Evolutionary conservation across 2,888 invertebrate species (phyloP), one percentile per base, ranked within the genome.

Genomic region (Orgyia antiqua): DNA sequence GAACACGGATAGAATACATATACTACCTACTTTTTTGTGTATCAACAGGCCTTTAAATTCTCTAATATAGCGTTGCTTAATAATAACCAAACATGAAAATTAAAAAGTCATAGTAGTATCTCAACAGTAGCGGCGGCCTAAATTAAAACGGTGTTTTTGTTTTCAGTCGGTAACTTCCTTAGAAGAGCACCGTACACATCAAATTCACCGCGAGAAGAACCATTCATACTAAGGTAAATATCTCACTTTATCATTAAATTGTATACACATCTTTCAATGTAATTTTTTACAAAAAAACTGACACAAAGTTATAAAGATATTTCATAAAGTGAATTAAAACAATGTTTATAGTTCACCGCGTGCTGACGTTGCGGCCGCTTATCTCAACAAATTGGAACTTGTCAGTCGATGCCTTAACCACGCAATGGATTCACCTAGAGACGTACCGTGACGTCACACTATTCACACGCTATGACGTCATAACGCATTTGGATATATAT

Each of bases 371-470:
- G 71, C 71, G 6, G 39, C 65, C 2, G 68, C 70, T 0, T 77
- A 72, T 57, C 59, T 73, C 5, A 54, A 51, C 59, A 73, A 72
- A 47, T 48, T 82, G 40, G 73, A 78, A 32, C 54, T 69, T 4
- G 76, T 74, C 13, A 57, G 66, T 17, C 66, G 80, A 31, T 65
- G 77, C 29, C 70, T 77, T 35, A 38, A 35, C 42, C 66, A 53
- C 12, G 68, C 71, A 33, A 53, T 70, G 58, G 68, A 71, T 37
- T 40, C 58, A 3, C 17, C 66, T 1, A 39, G 63, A 0, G 68
- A 69, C 60, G 61, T 53, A 55, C 72, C 77, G 13, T 73, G 77
- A 74, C 24, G 15, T 6, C 4, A 4, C 15, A 4, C 15, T 15
- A 15, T 15, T 15, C n/a, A n/a, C n/a, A n/a, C n/a, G n/a, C n/a